Conservation (phyloP, 2,797 vertebrate species). For the Xyrichtys novacula region DNA sequence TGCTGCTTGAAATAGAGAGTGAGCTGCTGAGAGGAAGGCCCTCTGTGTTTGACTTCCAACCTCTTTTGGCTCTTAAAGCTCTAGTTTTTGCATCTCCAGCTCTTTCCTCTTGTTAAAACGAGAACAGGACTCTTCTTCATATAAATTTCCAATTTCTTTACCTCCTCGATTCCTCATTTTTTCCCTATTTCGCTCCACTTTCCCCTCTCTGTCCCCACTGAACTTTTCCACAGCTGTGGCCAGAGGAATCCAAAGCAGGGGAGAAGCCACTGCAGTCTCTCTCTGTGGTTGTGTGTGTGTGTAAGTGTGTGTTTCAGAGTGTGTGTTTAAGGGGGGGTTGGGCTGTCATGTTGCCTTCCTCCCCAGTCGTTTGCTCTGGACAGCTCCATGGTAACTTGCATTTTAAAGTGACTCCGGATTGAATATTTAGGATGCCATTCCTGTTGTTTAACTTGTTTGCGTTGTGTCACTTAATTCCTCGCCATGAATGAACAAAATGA, state of each 20-base stretch:
- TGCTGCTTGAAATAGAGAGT: constrained; percentile 68
- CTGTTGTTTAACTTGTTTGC: constrained; percentile 80
- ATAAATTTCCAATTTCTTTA: constrained; percentile 46
- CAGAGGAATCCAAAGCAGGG: constrained; percentile 73
- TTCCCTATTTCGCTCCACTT: constrained; percentile 43
- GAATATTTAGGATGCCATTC: constrained; percentile 81
- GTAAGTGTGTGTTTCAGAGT: constrained; percentile 30
- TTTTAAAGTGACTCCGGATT: constrained; percentile 70
- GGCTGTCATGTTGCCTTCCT: constrained; percentile 74
- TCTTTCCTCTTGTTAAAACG: constrained; percentile 27
- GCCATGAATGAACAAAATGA: constrained; percentile 76
- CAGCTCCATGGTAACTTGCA: constrained; percentile 79
- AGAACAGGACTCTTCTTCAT: constrained; percentile 31
- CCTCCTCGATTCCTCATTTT: constrained; percentile 27
- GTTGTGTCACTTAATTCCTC: constrained; percentile 74
- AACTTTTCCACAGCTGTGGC: constrained; percentile 79
- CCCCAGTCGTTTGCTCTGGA: constrained; percentile 74
- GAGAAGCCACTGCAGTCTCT: constrained; percentile 60
- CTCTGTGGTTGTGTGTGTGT: constrained; percentile 41
- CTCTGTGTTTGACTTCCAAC: constrained; percentile 57
- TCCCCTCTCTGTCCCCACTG: constrained; percentile 51
- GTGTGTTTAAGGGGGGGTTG: constrained; percentile 27
- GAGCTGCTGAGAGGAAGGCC: constrained; percentile 57
- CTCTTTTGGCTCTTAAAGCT: constrained; percentile 19
- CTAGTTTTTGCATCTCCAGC: constrained; percentile 2